phyloP scores from a whole-genome alignment of 35 echinoderm and acorn worm genomes.

The Apostichopus japonicus region DNA sequence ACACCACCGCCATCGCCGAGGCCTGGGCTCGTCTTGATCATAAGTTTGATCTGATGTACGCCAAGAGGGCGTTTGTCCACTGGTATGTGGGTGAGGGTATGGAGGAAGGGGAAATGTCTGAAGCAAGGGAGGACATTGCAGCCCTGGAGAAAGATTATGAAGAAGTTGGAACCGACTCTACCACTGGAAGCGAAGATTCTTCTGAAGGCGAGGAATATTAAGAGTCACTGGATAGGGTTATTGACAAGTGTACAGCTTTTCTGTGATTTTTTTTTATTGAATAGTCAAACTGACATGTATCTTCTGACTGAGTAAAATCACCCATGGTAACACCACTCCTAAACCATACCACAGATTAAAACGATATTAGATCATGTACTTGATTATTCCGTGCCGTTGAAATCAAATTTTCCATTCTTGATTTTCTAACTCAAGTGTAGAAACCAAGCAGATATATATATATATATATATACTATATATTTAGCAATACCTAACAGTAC shows the following conservation, averaged over 20 bases:
- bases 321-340: too few species aligned
- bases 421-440: too few species aligned
- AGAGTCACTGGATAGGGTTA: too few species aligned
- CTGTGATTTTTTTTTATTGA: not conserved
- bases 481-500: too few species aligned
- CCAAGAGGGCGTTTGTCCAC: conserved; percentile 48
- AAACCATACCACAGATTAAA: too few species aligned
- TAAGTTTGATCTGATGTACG: conserved; percentile 30
- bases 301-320: too few species aligned
- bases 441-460: too few species aligned
- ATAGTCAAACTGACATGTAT: not conserved
- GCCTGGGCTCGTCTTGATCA: conserved; percentile 31
- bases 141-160: not conserved
- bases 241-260: not conserved
- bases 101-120: not conserved
- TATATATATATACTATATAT: too few species aligned
- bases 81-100: too few species aligned
- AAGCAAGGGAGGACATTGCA: conserved; percentile 59
- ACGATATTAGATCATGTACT: too few species aligned
- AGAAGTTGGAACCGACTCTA: conserved; percentile 57
- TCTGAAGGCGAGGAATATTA: conserved; percentile 51
- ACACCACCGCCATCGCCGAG: conserved; percentile 63
- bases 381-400: too few species aligned
- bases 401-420: too few species aligned
- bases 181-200: not conserved